Evolutionary conservation across 2,888 invertebrate species (phyloP), one percentile per base, ranked within the genome.

Genomic region (Proisotoma minuta): DNA sequence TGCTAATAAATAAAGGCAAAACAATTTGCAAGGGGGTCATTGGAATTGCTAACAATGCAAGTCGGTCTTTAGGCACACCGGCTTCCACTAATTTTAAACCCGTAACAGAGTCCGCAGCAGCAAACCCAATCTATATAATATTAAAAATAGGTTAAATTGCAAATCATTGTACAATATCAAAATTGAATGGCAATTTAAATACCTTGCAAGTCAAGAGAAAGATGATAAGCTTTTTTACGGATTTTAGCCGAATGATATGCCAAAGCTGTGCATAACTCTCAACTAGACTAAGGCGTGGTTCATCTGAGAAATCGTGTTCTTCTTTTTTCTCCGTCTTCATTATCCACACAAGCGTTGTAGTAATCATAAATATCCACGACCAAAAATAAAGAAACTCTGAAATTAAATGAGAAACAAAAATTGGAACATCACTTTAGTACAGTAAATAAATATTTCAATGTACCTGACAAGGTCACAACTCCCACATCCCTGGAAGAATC

Each of bases 71-170:
- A 0, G 96, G 94, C 53, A 99, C 90, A 15, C 99, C 99, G 26
- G 89, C 89, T 78, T 97, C 98, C 1, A 98, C 90, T 53, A 99
- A 81, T 79, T 99, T 99, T 65, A 99, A 81, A 1, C 91, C 89
- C 22, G 97, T 92, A 0, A 98, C 91, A 23, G 92, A 89, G 81
- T 99, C 99, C 65, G 92, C 89, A 1, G 97, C 95, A 40, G 95
- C 89, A 80, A 98, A 99, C 2, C 94, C 93, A 71, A 96, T 84
- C 92, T 94, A 77, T 15, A 34, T 15, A 34, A 34, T 34, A 20
- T 5, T 18, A 18, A 43, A 15, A 43, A 12, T n/a, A 43, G 20
- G 8, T 43, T n/a, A 43, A n/a, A 43, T n/a, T 18, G 20, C 43
- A 43, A 4, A 3, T 15, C 18, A n/a, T 57, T 23, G 22, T 48